phyloP scores from a whole-genome alignment of 2,113 vertebrate genomes.

The Heloderma charlesbogerti region DNA sequence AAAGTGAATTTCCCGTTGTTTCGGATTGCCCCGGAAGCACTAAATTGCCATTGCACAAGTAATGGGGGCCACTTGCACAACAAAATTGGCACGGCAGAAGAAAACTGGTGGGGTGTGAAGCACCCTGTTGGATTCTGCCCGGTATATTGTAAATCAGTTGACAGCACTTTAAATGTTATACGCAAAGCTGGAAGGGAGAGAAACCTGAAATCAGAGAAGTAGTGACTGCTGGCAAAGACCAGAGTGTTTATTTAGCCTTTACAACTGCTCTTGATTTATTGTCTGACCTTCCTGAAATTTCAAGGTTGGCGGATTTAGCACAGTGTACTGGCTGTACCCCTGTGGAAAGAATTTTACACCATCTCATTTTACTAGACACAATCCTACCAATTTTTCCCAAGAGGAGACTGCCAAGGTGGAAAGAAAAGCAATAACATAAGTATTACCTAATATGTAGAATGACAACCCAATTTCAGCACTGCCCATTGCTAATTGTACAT shows the following conservation, averaged over 20 bases:
- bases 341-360: slow-evolving; percentile 41
- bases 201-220: slow-evolving; percentile 28
- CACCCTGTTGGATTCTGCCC: no score
- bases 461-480: slow-evolving; percentile 14
- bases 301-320: slow-evolving; percentile 56
- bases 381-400: slow-evolving; percentile 41
- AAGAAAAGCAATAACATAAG: slow-evolving; percentile 34
- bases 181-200: neutral
- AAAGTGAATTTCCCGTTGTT: no score
- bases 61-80: no score
- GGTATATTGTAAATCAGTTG: neutral
- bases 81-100: no score
- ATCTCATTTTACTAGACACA: slow-evolving; percentile 64
- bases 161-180: neutral
- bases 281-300: slow-evolving; percentile 58
- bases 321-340: slow-evolving; percentile 27
- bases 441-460: neutral
- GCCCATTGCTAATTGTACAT: slow-evolving; percentile 7
- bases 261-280: slow-evolving; percentile 34
- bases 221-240: neutral
- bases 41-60: no score
- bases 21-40: no score
- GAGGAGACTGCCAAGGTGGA: slow-evolving; percentile 25
- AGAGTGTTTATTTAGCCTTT: slow-evolving; percentile 21
- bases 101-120: no score